Evolutionary conservation across 2,113 vertebrate genomes (phyloP).

Genomic region (Elanus axillaris): DNA sequence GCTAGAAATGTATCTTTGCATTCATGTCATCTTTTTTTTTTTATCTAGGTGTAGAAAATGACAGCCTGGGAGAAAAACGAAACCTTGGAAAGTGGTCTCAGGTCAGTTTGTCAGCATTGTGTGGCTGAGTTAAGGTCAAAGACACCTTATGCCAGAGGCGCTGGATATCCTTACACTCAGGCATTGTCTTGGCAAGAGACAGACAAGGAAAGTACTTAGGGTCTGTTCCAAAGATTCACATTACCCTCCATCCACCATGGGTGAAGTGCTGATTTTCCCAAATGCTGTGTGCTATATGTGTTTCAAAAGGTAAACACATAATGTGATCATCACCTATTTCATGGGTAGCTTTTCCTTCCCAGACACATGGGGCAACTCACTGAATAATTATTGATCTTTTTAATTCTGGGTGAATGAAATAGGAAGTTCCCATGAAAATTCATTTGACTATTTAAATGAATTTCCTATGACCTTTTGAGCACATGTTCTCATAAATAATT

Average conservation of each 20-base stretch:
- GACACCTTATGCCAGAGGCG: neutral
- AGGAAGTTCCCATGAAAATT: neutral
- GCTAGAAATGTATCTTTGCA: neutral
- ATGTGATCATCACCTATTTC: neutral
- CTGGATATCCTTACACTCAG: neutral
- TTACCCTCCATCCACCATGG: neutral
- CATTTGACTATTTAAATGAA: neutral
- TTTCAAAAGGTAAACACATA: neutral
- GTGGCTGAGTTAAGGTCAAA: neutral
- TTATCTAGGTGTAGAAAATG: neutral
- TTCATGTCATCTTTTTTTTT: neutral
- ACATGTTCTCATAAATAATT: neutral
- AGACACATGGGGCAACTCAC: neutral
- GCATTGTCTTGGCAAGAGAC: neutral
- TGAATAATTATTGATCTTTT: neutral
- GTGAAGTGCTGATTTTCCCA: neutral
- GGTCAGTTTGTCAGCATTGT: neutral
- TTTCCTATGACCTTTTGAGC: neutral
- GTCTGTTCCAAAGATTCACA: neutral
- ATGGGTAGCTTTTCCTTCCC: neutral
- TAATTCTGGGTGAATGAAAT: neutral
- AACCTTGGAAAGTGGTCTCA: neutral
- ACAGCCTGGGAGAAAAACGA: neutral
- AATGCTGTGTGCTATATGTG: neutral
- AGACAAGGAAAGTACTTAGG: neutral